Evolutionary conservation across 1,140 invertebrate genomes (phyloP).

Genomic region (Dendrolimus kikuchii): DNA sequence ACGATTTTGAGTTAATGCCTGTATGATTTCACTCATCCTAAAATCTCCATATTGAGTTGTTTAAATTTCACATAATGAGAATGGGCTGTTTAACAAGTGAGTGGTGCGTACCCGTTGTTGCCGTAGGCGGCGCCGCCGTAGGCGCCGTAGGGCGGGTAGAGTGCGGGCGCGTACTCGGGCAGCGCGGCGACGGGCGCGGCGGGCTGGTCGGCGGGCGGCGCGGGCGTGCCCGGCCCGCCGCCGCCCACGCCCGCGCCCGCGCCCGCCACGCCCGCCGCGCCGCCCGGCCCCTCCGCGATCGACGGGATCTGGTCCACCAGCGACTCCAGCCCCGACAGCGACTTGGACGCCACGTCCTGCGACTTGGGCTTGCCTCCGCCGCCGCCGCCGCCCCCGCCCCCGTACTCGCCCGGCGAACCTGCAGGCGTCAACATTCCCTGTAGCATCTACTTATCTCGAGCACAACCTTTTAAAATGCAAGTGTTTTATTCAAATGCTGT

Average conservation of each 20-base stretch:
- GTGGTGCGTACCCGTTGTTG: too few relatives aligned
- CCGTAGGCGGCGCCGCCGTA: conserved; percentile 46
- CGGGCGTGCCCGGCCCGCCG: conserved; percentile 13
- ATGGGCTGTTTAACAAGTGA: too few relatives aligned
- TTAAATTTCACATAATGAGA: too few relatives aligned
- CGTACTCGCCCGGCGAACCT: conserved; percentile 49
- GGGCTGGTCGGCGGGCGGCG: conserved; percentile 4
- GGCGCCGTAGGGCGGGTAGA: conserved; percentile 45
- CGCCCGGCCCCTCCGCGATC: conserved; percentile 77
- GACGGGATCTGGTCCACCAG: conserved; percentile 93
- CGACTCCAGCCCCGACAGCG: conserved; percentile 90
- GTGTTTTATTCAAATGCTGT: too few relatives aligned
- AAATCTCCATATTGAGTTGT: too few relatives aligned
- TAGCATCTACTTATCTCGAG: too few relatives aligned
- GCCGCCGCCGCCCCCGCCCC: conserved; percentile 19
- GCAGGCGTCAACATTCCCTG: too few relatives aligned
- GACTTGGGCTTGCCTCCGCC: conserved; percentile 57
- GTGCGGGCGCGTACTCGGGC: conserved; percentile 56
- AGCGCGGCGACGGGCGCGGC: conserved; percentile 35
- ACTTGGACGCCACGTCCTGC: conserved; percentile 88
- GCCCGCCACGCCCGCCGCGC: conserved; percentile 14
- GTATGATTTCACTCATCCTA: too few relatives aligned
- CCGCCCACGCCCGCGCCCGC: conserved; percentile 21
- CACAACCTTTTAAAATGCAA: too few relatives aligned
- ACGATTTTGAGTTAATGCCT: too few relatives aligned